Base-by-base conservation (phyloP, 1,140 invertebrate species). In the Homalodisca vitripennis region DNA sequence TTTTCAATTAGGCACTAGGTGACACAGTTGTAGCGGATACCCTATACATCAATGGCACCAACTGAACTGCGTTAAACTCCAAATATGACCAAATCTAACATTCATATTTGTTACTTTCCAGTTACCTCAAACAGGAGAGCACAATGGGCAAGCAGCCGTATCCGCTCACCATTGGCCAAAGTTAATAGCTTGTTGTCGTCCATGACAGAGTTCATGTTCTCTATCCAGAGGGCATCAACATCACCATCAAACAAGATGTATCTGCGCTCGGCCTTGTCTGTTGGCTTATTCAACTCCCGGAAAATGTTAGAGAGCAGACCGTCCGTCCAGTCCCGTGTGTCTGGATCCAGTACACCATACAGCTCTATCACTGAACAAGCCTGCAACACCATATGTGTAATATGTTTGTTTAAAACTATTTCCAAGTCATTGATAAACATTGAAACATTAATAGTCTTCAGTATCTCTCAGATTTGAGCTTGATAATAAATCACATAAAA, bases 151-250 rank as follows among this genome's bases (percentile, higher is more conserved):
- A 88, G 86, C 24, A 97, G 81, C 51, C 91, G 85, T 26, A 97
- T 95, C 67, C 94, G 82, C 77, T 97, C 94, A 63, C 94, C 93
- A 80, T 96, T 96, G 0, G 92, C 92, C 70, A 97, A 81, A 0
- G 94, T 96, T 51, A 97, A 78, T 53, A 96, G 79, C 78, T 90
- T 91, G 77, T 96, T 97, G 79, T 97, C 94, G 77, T 97, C 94
- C 94, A 97, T 96, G 3, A 97, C 93, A 0, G 93, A 95, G 80
- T 97, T 97, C 93, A 97, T 95, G 79, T 96, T 96, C 81, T 96
- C 94, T 72, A 97, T 93, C 94, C 94, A 97, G 3, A 95, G 80
- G 6, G 93, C 89, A 83, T 97, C 94, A 1, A 97, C 92, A 77
- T 97, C 94, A 3, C 95, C 95, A 78, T 97, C 95, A 81, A 95